Percentiles rank a stretch among this genome's conserved stretches.
These are phyloP conservation scores for Cariama cristata DNA, from an alignment of 2,113 vertebrate species.

Conservation along the genomic window DNA sequence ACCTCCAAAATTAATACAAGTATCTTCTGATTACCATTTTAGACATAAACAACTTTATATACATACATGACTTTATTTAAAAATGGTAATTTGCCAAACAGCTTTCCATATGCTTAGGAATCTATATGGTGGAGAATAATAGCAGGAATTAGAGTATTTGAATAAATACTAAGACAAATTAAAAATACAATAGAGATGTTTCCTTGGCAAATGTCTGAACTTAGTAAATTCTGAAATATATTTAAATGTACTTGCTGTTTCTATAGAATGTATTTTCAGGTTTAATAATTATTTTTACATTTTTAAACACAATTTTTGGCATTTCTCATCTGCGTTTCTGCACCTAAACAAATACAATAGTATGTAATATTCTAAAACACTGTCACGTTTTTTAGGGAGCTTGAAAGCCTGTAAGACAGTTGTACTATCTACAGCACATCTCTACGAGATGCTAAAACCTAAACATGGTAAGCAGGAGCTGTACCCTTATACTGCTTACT, in stretches of 20 bases:
- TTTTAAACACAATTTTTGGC: not conserved
- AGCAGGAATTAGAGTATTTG: not conserved
- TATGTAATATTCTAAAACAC: not conserved
- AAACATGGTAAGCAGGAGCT: not conserved
- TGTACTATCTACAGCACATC: not conserved
- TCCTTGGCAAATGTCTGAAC: not conserved
- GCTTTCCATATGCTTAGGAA: not conserved
- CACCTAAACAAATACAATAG: not conserved
- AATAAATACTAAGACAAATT: not conserved
- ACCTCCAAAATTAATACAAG: not conserved
- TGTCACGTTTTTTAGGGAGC: not conserved
- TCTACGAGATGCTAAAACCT: not conserved
- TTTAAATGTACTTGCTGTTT: not conserved
- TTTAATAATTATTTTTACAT: not conserved
- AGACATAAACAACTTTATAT: not conserved
- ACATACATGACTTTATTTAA: not conserved
- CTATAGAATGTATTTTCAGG: not conserved
- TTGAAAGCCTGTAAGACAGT: too few relatives aligned
- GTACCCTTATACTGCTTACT: not conserved
- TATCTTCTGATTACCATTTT: not conserved
- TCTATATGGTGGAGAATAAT: not conserved
- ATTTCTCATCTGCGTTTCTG: not conserved
- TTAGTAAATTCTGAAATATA: not conserved
- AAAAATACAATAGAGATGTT: not conserved
- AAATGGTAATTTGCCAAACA: not conserved